phyloP scores from a whole-genome alignment of 2,113 vertebrate genomes.

The Sylvia atricapilla region DNA sequence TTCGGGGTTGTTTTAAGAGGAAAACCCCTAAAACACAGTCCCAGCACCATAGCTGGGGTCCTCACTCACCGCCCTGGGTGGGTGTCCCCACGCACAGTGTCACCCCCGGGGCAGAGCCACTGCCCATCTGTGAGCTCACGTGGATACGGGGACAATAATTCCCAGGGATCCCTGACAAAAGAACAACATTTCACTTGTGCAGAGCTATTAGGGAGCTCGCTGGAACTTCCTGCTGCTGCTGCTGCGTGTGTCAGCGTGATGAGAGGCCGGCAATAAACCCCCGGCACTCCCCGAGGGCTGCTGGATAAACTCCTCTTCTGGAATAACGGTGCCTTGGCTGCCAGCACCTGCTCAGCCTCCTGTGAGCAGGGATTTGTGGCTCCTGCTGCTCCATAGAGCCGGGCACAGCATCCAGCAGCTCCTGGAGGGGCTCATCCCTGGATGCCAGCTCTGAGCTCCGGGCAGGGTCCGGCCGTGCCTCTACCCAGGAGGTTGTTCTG shows the following conservation, averaged over 20 bases:
- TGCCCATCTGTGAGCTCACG: accelerated
- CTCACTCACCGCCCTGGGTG: accelerated
- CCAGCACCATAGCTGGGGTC: accelerated
- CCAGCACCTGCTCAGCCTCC: neutral
- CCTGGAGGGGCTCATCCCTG: accelerated
- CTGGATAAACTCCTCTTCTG: neutral
- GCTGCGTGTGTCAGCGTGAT: neutral
- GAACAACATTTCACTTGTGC: neutral
- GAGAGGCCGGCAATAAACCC: neutral
- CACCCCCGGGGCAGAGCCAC: neutral
- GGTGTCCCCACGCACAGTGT: accelerated
- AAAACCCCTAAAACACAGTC: neutral
- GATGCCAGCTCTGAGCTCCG: accelerated
- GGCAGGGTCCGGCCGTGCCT: accelerated
- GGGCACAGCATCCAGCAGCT: neutral
- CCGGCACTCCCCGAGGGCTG: neutral
- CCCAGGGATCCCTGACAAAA: neutral
- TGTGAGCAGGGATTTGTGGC: neutral
- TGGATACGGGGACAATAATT: neutral
- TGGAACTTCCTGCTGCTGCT: neutral
- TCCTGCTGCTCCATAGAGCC: accelerated
- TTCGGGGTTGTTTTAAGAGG: neutral
- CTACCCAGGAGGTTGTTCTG: accelerated
- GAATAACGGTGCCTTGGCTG: neutral
- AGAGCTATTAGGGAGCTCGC: neutral